Evolutionary conservation across 2,113 vertebrate species (phyloP), one percentile per base, ranked within the genome.

Genomic region (Tetrax tetrax): DNA sequence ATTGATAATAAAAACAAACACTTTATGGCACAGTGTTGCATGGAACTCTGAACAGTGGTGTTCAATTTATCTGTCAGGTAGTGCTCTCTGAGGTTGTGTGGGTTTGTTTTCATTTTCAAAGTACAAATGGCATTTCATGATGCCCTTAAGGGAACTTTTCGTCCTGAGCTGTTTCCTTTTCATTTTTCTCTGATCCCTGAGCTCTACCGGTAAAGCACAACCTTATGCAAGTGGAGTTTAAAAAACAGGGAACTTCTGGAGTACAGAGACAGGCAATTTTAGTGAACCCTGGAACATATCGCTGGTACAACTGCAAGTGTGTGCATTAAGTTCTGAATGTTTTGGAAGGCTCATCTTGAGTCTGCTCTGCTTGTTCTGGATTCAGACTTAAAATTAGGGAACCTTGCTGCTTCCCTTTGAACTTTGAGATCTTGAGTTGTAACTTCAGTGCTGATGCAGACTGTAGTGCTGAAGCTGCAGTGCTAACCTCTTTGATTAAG

Each of bases 181-280:
- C 7, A 27, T 71, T 72, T 3, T 76, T 66, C 16, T 78, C 33
- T 70, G 27, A 23, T 74, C 22, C 27, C 14, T 56, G 54, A 90
- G 17, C 21, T 76, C 37, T 57, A 0, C 41, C 7, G 15, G 29
- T 57, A 69, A 33, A 63, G 27, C 0, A 1, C 3, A 3, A 19
- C 15, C 24, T 53, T 53, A 41, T 3, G 2, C 6, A 31, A 43
- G 33, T 29, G 31, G 25, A n/a, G 23, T 76, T 85, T 43, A 33
- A 72, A 90, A 59, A 9, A 12, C 27, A 28, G 51, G 41, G n/a
- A 41, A 50, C 9, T 54, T 45, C 54, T 61, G 12, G 10, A 6
- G 3, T 57, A 29, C 1, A 1, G 47, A 64, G 31, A 21, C 20
- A 3, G 9, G 14, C 12, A 21, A 31, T 48, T 78, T 83, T 57